Base-by-base conservation (phyloP, 2,113 vertebrate species). In the Solenodon paradoxus region DNA sequence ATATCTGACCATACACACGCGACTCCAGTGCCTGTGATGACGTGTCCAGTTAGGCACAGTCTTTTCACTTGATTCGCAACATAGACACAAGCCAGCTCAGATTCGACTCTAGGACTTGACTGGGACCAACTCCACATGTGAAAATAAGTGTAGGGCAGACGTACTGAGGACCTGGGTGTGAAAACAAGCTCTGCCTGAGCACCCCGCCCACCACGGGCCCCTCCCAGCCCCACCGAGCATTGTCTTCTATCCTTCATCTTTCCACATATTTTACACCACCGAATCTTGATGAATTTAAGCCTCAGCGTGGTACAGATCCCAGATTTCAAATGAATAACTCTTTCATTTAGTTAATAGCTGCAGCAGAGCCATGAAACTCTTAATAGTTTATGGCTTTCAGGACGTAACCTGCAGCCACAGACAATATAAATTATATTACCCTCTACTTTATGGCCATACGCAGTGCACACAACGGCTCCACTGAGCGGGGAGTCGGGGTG, bases 391-490 rank as follows among this genome's bases (percentile, higher is more conserved):
- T 59, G 22, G 91, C 98, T 97, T 98, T 93, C 97, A 97, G 97
- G 97, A 97, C 97, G 93, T 96, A 98, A 98, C 98, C 98, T 98
- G 96, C 96, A 98, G 96, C 97, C 97, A 97, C 97, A 98, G 97
- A 98, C 98, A 97, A 97, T 97, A 97, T 97, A 97, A 98, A 98
- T 98, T 97, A 96, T 97, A 98, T 95, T 95, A 93, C 96, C 77
- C 83, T 38, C 90, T 96, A 77, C 90, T 97, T 98, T 95, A 97
- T 86, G 79, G 95, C 94, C 90, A 9, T 96, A 94, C 80, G 95
- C 97, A 96, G 96, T 96, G 68, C 63, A 85, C 40, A 81, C 93
- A 95, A 91, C 95, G 78, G 77, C 95, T 97, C 95, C 53, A 4
- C 53, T 81, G 32, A 59, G 90, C 93, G 94, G 80, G 53, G 40